These are phyloP conservation scores for Lepidurus packardi DNA, from an alignment of 1,140 invertebrate species.

Conservation along the genomic window DNA sequence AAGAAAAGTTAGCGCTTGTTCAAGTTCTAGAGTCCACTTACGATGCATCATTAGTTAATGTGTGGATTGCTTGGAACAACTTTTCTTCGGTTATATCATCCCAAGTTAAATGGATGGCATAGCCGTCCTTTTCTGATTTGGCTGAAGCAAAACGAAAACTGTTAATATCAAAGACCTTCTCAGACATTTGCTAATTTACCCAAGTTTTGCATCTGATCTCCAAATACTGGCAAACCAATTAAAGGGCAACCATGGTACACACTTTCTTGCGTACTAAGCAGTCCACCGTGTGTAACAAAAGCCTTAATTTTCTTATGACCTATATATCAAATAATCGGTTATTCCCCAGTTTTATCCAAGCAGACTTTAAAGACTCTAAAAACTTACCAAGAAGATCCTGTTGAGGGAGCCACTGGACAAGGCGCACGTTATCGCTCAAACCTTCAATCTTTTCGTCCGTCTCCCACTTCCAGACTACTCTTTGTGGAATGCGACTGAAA, in stretches of 20 bases:
- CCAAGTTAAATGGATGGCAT: slow-evolving; percentile 28
- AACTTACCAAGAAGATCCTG: slow-evolving; percentile 60
- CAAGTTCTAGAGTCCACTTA: too few species aligned
- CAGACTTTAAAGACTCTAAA: too few species aligned
- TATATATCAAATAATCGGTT: not conserved
- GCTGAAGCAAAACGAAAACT: not conserved
- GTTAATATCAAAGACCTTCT: slow-evolving; percentile 24
- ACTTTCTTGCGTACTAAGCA: slow-evolving; percentile 48
- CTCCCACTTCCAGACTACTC: too few species aligned
- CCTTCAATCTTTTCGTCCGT: too few species aligned
- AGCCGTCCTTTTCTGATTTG: not conserved
- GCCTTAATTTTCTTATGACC: slow-evolving; percentile 32
- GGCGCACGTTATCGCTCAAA: slow-evolving; percentile 51
- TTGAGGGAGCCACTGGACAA: slow-evolving; percentile 64
- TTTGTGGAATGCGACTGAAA: too few species aligned
- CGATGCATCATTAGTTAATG: too few species aligned
- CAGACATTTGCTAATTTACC: slow-evolving; percentile 20
- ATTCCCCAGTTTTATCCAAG: too few species aligned
- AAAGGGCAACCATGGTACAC: slow-evolving; percentile 48
- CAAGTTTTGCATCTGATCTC: slow-evolving; percentile 43
- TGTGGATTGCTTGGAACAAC: too few species aligned
- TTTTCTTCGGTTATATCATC: slow-evolving; percentile 29
- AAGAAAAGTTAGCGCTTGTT: too few species aligned
- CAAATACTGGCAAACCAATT: slow-evolving; percentile 48
- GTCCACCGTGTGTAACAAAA: slow-evolving; percentile 48